phyloP scores from a whole-genome alignment of 1,140 invertebrate species.

The Drosophila lacertosa region DNA sequence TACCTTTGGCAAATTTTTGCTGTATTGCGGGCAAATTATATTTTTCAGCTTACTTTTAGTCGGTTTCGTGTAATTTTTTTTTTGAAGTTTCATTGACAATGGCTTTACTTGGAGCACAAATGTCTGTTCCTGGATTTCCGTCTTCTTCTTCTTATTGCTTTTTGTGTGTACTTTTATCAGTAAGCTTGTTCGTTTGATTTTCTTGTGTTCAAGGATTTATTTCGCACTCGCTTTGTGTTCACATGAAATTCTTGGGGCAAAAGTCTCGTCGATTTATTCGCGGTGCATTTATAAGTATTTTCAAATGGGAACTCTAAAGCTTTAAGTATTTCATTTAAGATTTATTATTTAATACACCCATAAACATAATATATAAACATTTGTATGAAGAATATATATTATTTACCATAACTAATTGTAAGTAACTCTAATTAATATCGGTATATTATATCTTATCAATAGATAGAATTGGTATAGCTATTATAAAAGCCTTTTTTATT shows the following conservation, averaged over 20 bases:
- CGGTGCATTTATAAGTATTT: conserved; percentile 8
- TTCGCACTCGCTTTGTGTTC: conserved; percentile 37
- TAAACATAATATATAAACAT: too few relatives aligned
- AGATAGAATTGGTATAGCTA: too few relatives aligned
- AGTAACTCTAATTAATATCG: too few relatives aligned
- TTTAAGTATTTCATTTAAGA: too few relatives aligned
- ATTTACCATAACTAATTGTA: too few relatives aligned
- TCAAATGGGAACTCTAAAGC: neutral
- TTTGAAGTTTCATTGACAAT: conserved; percentile 66
- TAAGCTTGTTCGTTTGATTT: conserved; percentile 25
- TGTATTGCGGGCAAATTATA: conserved; percentile 45
- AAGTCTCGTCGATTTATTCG: conserved; percentile 29
- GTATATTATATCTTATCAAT: too few relatives aligned
- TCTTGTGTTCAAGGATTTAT: conserved; percentile 56
- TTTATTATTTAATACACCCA: too few relatives aligned
- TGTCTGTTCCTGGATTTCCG: conserved; percentile 54
- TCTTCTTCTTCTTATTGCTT: conserved; percentile 7
- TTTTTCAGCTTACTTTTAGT: conserved; percentile 74
- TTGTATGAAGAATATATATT: too few relatives aligned
- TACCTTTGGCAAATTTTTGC: conserved; percentile 53
- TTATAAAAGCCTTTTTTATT: too few relatives aligned
- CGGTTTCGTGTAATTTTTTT: conserved; percentile 50
- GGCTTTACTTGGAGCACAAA: conserved; percentile 50
- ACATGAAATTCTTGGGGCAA: conserved; percentile 25
- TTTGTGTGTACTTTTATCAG: conserved; percentile 10